A percentile compares a stretch with the other conserved stretches of the same genome.
These are phyloP conservation scores for Montipora capitata DNA, from an alignment of 92 coral and sea anemone species.

Conservation along the genomic window DNA sequence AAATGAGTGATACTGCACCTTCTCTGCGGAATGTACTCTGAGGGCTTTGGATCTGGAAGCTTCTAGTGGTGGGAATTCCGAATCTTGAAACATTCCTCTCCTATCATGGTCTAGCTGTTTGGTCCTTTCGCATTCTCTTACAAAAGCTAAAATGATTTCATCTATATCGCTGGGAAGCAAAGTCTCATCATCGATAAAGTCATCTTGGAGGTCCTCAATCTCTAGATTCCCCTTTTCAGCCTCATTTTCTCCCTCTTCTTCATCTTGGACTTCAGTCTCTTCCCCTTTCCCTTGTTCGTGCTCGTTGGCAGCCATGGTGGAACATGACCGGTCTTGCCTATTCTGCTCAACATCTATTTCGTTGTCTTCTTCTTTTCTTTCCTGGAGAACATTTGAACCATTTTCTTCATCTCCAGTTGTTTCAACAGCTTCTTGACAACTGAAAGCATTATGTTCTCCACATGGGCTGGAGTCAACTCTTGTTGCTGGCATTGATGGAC, in stretches of 20 bases:
- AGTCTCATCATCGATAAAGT: conserved; percentile 64
- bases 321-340: no score
- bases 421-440: not conserved
- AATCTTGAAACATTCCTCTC: conserved; percentile 33
- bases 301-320: not conserved
- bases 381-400: not conserved
- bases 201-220: conserved; percentile 34
- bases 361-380: not conserved
- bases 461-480: not conserved
- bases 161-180: conserved; percentile 75
- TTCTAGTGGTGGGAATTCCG: conserved; percentile 70
- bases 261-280: not conserved
- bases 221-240: conserved; percentile 19
- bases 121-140: conserved; percentile 69
- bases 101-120: conserved; percentile 2
- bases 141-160: conserved; percentile 79
- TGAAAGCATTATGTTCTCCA: not conserved
- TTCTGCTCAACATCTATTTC: not conserved
- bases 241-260: not conserved
- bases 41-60: conserved; percentile 2
- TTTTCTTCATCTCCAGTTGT: not conserved
- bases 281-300: not conserved
- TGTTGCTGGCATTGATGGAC: not conserved
- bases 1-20: not conserved
- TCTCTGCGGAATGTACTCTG: not conserved